phyloP scores from a whole-genome alignment of 2,888 invertebrate genomes.

The Perithous albicinctus region DNA sequence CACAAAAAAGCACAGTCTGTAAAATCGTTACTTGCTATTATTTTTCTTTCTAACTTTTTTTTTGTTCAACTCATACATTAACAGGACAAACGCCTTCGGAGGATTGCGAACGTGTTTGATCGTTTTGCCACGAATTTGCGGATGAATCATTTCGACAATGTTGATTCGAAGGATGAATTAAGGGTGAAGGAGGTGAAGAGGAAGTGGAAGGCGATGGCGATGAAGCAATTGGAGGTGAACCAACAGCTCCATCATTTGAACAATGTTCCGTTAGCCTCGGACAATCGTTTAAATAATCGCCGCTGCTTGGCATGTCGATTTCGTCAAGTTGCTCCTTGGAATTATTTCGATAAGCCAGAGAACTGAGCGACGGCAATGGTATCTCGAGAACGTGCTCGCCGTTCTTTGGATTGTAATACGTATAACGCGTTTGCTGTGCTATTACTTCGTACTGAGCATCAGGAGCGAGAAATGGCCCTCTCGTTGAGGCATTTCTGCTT shows the following conservation, averaged over 20 bases:
- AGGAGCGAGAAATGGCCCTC: conserved; percentile 86
- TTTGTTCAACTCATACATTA: conserved; percentile 75
- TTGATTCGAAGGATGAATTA: conserved; percentile 16
- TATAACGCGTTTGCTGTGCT: conserved; percentile 83
- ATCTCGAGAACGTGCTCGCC: conserved; percentile 77
- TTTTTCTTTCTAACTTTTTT: background rate
- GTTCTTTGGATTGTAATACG: conserved; percentile 78
- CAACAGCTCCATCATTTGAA: background rate
- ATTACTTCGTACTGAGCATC: conserved; percentile 89
- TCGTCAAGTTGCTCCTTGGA: conserved; percentile 71
- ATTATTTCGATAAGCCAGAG: conserved; percentile 62
- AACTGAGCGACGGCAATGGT: conserved; percentile 70
- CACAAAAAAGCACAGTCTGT: background rate
- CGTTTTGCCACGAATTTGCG: conserved; percentile 87
- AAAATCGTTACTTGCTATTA: conserved; percentile 1
- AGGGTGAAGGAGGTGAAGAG: conserved; percentile 29
- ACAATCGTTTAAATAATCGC: conserved; percentile 84
- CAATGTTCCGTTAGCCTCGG: conserved; percentile 68
- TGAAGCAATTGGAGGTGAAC: conserved; percentile 19
- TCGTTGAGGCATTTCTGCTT: conserved; percentile 74
- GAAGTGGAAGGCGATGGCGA: conserved; percentile 33
- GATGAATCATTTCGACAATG: conserved; percentile 41
- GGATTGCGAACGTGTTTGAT: conserved; percentile 80
- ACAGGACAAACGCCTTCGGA: conserved; percentile 80
- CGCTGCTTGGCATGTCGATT: conserved; percentile 79